phyloP scores from a whole-genome alignment of 37 sponge, comb jelly and placozoan genomes.

The Theonella swinhoei region DNA sequence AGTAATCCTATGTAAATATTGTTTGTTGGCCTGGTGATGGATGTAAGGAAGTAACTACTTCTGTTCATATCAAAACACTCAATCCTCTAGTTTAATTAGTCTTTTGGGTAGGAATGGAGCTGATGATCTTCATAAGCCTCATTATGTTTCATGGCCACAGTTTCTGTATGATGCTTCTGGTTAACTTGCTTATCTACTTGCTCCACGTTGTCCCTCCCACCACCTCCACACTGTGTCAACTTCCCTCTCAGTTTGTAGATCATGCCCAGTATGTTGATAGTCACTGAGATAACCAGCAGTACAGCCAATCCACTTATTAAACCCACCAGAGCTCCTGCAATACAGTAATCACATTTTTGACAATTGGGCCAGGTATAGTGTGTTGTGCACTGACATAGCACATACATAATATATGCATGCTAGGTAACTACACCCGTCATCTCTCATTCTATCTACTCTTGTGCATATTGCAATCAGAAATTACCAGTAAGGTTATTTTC shows the following conservation, averaged over 20 bases:
- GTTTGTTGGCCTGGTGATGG: neutral
- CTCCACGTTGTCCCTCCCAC: neutral
- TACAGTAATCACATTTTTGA: no score
- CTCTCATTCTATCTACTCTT: no score
- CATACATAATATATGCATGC: neutral
- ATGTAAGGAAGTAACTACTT: no score
- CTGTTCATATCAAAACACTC: no score
- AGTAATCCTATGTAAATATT: no score
- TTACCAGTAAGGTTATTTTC: no score
- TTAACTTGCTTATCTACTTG: neutral
- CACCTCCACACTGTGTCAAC: neutral
- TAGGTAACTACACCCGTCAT: no score
- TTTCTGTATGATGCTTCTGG: neutral
- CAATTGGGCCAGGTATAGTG: neutral
- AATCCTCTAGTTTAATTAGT: no score
- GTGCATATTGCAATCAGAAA: no score
- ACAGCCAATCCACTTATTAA: neutral
- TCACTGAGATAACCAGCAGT: neutral
- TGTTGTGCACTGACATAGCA: neutral
- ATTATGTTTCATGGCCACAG: neutral
- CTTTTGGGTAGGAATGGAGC: neutral
- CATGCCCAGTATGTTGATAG: neutral
- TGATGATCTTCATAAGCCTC: neutral
- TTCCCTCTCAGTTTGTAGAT: neutral
- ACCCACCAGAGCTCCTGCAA: neutral